These are phyloP conservation scores for Crocidura indochinensis DNA, from an alignment of 2,797 vertebrate genomes.

Conservation along the genomic window DNA sequence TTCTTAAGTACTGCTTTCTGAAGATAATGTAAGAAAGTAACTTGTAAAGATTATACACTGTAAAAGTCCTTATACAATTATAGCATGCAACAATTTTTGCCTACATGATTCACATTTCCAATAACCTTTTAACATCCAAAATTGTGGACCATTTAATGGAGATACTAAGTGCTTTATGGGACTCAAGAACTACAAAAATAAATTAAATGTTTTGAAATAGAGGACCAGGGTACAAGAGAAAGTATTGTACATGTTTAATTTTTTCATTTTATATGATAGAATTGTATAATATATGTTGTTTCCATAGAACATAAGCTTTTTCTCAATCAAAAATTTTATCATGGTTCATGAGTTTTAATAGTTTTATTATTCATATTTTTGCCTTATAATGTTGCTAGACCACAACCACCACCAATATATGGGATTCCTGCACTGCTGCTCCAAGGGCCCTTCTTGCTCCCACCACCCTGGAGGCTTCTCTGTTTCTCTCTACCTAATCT, in stretches of 20 bases:
- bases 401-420: no score
- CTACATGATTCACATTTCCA: conserved; percentile 56
- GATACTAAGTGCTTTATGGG: conserved; percentile 38
- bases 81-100: conserved; percentile 68
- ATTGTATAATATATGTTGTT: no score
- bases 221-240: not conserved
- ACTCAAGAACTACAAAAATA: not conserved
- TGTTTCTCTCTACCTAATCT: no score
- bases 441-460: no score
- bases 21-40: conserved; percentile 58
- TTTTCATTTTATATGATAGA: no score
- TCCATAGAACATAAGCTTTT: no score
- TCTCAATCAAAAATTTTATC: no score
- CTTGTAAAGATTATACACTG: conserved; percentile 66
- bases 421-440: no score
- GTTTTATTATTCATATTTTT: no score
- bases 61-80: conserved; percentile 67
- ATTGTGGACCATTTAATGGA: conserved; percentile 22
- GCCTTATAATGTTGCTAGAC: no score
- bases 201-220: conserved; percentile 31
- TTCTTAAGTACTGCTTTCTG: conserved; percentile 75
- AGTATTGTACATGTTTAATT: not conserved
- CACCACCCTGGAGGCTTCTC: no score
- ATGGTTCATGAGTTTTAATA: no score
- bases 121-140: conserved; percentile 52